Evolutionary conservation across 2,113 vertebrate species (phyloP), one percentile per base, ranked within the genome.

Genomic region (Halichoeres trimaculatus): DNA sequence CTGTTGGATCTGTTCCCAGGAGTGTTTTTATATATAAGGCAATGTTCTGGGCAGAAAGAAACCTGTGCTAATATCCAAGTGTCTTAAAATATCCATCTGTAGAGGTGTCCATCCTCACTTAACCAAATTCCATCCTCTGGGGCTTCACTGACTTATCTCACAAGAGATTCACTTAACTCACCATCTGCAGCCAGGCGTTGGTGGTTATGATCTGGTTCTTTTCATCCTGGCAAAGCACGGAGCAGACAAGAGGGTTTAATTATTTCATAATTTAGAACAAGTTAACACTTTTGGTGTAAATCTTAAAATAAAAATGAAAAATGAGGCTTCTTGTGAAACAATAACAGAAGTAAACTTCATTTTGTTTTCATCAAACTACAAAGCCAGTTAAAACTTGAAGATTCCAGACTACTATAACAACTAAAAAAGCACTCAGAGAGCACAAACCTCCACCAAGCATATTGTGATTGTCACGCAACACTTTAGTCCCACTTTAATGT

Each of bases 121-220:
- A 20, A 19, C 51, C 68, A 12, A 70, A 83, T n/a, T 19, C 5
- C 56, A 45, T 20, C 84, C 61, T 55, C 69, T 51, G 30, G 34
- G n/a, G 51, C 17, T 6, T 50, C 14, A 13, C 24, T 17, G 20
- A 60, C 63, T 30, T 30, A 30, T 30, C 30, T 30, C 6, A 4
- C 30, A 30, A 30, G 6, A 30, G n/a, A 57, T 71, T 71, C 22
- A 55, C 57, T 63, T 47, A 45, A 76, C 90, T 94, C 85, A 95
- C 94, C 94, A 95, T 94, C 83, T 94, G 94, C 43, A 95, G 86
- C 94, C 94, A 95, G 52, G 94, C 92, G 10, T 95, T 95, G 1
- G 93, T 93, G 69, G 94, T 95, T 61, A 95, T 85, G 48, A 95
- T 85, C 88, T 95, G 94, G 76, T 94, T 95, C 88, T 94, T 95